Conservation (phyloP, 2,888 invertebrate genomes). For the Nemurella pictetii region DNA sequence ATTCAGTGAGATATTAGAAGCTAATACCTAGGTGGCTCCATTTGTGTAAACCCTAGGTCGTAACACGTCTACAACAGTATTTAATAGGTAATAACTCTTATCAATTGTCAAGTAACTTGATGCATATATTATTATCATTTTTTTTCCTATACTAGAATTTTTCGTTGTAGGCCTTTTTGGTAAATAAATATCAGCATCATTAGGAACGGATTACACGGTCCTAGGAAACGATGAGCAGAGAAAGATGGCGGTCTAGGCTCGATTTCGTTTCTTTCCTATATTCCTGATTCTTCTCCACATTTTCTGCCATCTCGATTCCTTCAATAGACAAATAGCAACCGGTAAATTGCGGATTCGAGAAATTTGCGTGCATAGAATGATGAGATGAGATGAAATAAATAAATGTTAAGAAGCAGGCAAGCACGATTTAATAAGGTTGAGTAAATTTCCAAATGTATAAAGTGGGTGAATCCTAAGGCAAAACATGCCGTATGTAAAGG, state of each 20-base stretch:
- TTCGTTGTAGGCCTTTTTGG: neutral
- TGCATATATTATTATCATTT: neutral
- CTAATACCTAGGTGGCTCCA: no score
- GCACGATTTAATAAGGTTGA: no score
- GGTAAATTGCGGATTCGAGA: neutral
- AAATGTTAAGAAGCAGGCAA: no score
- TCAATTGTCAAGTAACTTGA: neutral
- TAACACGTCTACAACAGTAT: neutral
- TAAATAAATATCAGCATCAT: neutral
- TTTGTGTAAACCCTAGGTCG: neutral
- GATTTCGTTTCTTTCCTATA: slow-evolving; percentile 1
- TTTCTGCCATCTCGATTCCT: slow-evolving; percentile 24
- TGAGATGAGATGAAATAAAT: neutral
- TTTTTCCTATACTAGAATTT: neutral
- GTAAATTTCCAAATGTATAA: neutral
- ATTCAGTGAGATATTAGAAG: neutral
- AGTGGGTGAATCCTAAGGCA: neutral
- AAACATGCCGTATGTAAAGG: neutral
- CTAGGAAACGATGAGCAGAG: neutral
- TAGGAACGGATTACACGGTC: neutral
- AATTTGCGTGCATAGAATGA: neutral
- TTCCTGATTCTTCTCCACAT: slow-evolving; percentile 18
- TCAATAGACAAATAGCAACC: slow-evolving; percentile 5
- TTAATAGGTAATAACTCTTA: neutral
- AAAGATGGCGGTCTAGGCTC: neutral